Conservation (phyloP, 2,888 invertebrate species). For the Eurytoma californica region DNA sequence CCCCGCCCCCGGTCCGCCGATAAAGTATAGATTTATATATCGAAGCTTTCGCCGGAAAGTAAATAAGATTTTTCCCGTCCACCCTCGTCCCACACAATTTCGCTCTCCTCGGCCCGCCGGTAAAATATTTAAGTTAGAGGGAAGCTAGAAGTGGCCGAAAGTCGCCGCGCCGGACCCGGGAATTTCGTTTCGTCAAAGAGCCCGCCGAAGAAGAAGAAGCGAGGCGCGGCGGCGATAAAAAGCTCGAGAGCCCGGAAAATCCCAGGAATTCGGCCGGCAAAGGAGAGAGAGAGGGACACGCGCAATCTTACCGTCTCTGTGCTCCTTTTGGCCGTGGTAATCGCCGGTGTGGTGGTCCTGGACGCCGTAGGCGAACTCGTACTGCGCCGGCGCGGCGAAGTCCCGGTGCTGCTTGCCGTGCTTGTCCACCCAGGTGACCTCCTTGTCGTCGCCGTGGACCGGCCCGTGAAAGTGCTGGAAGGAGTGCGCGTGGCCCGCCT, state of each 20-base stretch:
- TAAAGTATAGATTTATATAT: too few species aligned
- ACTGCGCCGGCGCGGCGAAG: constrained; percentile 72
- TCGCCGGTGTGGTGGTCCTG: constrained; percentile 73
- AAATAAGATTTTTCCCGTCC: background rate
- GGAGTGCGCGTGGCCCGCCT: constrained; percentile 68
- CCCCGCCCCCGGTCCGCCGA: too few species aligned
- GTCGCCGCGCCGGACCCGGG: background rate
- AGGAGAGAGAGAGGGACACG: too few species aligned
- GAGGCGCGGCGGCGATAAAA: background rate
- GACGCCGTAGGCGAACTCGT: constrained; percentile 71
- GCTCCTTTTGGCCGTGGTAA: constrained; percentile 74
- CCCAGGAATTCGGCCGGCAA: background rate
- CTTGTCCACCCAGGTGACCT: constrained; percentile 69
- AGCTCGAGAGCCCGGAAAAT: constrained; percentile 19
- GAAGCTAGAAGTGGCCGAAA: background rate
- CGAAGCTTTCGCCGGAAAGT: background rate
- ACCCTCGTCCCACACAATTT: background rate
- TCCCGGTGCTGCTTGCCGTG: constrained; percentile 72
- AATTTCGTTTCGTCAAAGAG: background rate
- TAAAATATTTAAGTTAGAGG: background rate
- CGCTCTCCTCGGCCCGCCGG: background rate
- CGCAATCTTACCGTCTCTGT: constrained; percentile 70
- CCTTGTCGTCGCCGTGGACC: constrained; percentile 67
- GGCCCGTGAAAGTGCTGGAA: constrained; percentile 73
- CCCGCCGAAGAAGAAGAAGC: background rate